Conservation (phyloP, 2,113 vertebrate species). For the Crotalus horridus region DNA sequence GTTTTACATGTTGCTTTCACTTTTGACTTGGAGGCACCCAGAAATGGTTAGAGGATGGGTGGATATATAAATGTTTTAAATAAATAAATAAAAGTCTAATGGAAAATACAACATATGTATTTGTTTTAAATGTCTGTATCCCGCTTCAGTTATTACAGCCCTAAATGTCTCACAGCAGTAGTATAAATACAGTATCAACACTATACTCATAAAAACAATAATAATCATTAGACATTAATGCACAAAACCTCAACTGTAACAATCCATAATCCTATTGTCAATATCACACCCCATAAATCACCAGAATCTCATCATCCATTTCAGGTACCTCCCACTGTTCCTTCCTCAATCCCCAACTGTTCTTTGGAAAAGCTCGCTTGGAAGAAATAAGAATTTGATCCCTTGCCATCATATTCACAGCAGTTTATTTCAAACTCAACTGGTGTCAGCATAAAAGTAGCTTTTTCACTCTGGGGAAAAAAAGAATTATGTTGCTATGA, state of each 20-base stretch:
- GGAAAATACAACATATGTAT: not conserved
- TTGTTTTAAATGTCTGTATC: not conserved
- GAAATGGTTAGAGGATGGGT: not conserved
- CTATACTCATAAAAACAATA: not conserved
- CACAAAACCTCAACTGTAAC: not conserved
- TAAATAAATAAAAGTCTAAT: not conserved
- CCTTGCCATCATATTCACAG: not conserved
- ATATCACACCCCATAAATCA: not conserved
- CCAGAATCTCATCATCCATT: not conserved
- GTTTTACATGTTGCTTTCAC: not conserved
- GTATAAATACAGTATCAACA: not conserved
- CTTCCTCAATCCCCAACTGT: not conserved
- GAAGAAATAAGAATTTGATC: constrained; percentile 28
- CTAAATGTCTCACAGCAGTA: not conserved
- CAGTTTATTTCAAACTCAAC: constrained; percentile 20
- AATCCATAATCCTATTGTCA: not conserved
- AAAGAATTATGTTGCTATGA: constrained; percentile 25
- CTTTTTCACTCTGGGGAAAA: constrained; percentile 31
- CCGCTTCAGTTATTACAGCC: not conserved
- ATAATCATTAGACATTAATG: not conserved
- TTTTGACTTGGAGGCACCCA: not conserved
- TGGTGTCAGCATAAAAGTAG: constrained; percentile 41
- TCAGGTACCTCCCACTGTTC: not conserved
- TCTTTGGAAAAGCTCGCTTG: not conserved
- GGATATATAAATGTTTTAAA: not conserved